phyloP scores from a whole-genome alignment of 1,140 invertebrate genomes.

The Drosophila littoralis region DNA sequence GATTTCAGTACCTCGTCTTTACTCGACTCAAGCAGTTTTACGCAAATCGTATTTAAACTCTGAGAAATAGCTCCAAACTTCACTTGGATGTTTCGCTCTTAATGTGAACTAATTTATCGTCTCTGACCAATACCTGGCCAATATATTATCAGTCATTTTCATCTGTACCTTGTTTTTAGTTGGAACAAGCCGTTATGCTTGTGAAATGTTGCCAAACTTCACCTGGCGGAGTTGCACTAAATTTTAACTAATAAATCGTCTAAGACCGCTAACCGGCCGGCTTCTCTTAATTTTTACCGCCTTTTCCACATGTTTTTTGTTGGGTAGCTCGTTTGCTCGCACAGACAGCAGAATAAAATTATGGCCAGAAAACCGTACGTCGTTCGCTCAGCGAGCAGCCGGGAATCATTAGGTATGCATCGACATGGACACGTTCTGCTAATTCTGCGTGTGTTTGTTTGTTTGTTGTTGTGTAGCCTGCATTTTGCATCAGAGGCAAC shows the following conservation, averaged over 20 bases:
- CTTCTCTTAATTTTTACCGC: background rate
- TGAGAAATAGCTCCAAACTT: too few relatives aligned
- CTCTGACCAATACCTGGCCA: too few relatives aligned
- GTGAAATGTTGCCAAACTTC: conserved; percentile 12
- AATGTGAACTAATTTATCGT: too few relatives aligned
- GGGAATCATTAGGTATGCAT: conserved; percentile 18
- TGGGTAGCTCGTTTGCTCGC: conserved; percentile 23
- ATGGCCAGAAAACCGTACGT: conserved; percentile 48
- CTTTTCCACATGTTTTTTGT: conserved; percentile 1
- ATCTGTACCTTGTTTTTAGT: too few relatives aligned
- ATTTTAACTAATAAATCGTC: conserved; percentile 19
- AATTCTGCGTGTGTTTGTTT: conserved; percentile 14
- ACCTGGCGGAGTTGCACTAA: background rate
- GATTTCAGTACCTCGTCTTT: too few relatives aligned
- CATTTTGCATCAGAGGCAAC: too few relatives aligned
- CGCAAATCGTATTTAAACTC: too few relatives aligned
- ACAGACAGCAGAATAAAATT: conserved; percentile 58
- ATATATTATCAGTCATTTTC: background rate
- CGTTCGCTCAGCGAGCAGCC: background rate
- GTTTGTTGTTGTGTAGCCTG: background rate
- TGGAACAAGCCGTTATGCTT: background rate
- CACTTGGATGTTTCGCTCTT: too few relatives aligned
- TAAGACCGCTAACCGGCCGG: background rate
- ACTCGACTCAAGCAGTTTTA: too few relatives aligned
- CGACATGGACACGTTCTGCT: conserved; percentile 41